These are phyloP conservation scores for Rhinatrema bivittatum DNA, from an alignment of 2,797 vertebrate species.

Conservation along the genomic window DNA sequence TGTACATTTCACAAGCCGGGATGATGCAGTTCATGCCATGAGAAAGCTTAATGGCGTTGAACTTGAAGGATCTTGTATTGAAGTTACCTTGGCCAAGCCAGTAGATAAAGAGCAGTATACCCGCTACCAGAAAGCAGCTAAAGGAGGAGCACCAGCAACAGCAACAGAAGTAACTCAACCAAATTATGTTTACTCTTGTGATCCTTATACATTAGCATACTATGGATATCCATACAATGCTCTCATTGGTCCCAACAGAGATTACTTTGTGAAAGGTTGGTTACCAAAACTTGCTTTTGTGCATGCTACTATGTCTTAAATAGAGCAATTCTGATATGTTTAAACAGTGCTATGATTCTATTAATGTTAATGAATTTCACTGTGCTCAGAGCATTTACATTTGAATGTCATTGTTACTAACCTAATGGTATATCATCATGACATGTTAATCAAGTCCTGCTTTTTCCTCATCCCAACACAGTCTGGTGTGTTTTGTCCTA, in stretches of 20 bases:
- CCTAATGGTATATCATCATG: background rate
- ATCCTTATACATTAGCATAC: constrained; percentile 90
- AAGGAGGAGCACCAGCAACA: constrained; percentile 55
- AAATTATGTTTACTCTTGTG: constrained; percentile 91
- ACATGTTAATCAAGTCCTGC: too few species aligned
- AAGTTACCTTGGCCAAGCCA: constrained; percentile 95
- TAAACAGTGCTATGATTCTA: background rate
- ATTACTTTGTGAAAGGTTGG: constrained; percentile 99
- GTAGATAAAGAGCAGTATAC: constrained; percentile 98
- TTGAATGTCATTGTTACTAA: background rate
- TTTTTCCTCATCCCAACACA: too few species aligned
- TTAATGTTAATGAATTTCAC: too few species aligned
- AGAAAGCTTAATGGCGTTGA: constrained; percentile 88
- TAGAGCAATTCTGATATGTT: background rate
- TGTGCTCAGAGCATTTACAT: background rate
- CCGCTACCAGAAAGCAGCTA: constrained; percentile 94
- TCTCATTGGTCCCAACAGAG: constrained; percentile 95
- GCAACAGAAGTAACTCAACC: constrained; percentile 62
- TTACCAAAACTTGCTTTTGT: constrained; percentile 12
- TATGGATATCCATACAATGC: constrained; percentile 95
- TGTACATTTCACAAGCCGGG: constrained; percentile 89
- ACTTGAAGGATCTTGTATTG: constrained; percentile 90
- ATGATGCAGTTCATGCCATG: constrained; percentile 93
- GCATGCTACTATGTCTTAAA: background rate
- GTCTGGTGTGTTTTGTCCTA: too few species aligned